Evolutionary conservation across 2,888 invertebrate genomes (phyloP).

Genomic region (Eupithecia centaureata): DNA sequence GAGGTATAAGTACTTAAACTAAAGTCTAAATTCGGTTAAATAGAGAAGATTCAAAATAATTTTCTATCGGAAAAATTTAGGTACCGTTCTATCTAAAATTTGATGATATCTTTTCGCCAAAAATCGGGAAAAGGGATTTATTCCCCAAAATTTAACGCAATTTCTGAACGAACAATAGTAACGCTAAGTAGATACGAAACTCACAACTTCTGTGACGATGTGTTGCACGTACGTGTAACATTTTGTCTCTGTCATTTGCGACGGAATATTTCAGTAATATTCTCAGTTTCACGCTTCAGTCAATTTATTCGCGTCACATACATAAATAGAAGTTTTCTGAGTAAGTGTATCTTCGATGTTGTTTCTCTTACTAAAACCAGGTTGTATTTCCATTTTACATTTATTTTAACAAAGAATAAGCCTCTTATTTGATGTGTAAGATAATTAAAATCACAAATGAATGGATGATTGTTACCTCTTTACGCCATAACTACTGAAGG

Average conservation of each 20-base stretch:
- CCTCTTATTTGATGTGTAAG: too few relatives aligned
- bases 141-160: not conserved
- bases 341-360: not conserved
- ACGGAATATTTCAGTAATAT: slow-evolving; percentile 4
- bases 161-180: not conserved
- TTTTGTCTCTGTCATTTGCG: slow-evolving; percentile 3
- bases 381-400: not conserved
- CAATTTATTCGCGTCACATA: not conserved
- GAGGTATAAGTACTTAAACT: too few relatives aligned
- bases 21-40: too few relatives aligned
- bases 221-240: not conserved
- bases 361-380: not conserved
- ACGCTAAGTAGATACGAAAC: not conserved
- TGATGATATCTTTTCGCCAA: too few relatives aligned
- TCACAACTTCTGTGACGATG: not conserved
- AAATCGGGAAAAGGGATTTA: not conserved
- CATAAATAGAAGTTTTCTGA: not conserved
- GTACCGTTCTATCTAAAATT: not conserved
- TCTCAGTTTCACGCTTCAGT: not conserved
- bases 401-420: not conserved
- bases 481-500: too few relatives aligned
- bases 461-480: too few relatives aligned
- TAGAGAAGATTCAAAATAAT: too few relatives aligned
- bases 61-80: not conserved
- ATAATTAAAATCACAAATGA: too few relatives aligned